Conservation (phyloP, 2,888 invertebrate genomes). For the Phyto melanocephala region DNA sequence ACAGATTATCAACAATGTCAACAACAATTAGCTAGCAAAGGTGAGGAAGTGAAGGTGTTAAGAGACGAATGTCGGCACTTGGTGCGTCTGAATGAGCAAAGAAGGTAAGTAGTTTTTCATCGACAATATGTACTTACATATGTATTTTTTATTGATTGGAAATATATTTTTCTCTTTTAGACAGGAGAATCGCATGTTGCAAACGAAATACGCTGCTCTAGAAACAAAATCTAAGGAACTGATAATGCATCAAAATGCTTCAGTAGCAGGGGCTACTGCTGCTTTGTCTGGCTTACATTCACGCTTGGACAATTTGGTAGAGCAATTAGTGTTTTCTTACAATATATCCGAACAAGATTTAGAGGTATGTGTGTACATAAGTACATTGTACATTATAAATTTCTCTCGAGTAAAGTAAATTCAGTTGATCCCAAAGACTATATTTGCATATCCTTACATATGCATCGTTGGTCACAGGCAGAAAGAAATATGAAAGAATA, state of each 20-base stretch:
- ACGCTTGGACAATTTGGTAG: slow-evolving; percentile 85
- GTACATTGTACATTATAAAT: no score
- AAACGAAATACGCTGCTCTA: slow-evolving; percentile 83
- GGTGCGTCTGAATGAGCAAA: slow-evolving; percentile 89
- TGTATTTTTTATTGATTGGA: not conserved
- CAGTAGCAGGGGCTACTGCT: slow-evolving; percentile 85
- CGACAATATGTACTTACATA: not conserved
- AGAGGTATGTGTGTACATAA: slow-evolving; percentile 80
- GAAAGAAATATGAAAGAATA: no score
- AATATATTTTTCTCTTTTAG: slow-evolving; percentile 72
- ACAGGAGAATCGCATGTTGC: slow-evolving; percentile 84
- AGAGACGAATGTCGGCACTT: slow-evolving; percentile 89
- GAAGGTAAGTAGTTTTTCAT: slow-evolving; percentile 80
- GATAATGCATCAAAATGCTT: slow-evolving; percentile 84
- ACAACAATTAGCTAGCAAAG: slow-evolving; percentile 79
- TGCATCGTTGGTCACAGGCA: no score
- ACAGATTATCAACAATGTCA: slow-evolving; percentile 74
- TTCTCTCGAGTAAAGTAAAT: no score
- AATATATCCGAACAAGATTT: slow-evolving; percentile 87
- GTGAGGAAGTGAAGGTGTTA: slow-evolving; percentile 82
- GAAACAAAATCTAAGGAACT: slow-evolving; percentile 84
- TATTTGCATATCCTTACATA: no score
- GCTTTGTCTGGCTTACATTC: slow-evolving; percentile 85
- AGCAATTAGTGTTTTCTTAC: slow-evolving; percentile 86
- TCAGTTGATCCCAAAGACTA: no score